Evolutionary conservation across 2,888 invertebrate genomes (phyloP).

Genomic region (Auanema freiburgensis): DNA sequence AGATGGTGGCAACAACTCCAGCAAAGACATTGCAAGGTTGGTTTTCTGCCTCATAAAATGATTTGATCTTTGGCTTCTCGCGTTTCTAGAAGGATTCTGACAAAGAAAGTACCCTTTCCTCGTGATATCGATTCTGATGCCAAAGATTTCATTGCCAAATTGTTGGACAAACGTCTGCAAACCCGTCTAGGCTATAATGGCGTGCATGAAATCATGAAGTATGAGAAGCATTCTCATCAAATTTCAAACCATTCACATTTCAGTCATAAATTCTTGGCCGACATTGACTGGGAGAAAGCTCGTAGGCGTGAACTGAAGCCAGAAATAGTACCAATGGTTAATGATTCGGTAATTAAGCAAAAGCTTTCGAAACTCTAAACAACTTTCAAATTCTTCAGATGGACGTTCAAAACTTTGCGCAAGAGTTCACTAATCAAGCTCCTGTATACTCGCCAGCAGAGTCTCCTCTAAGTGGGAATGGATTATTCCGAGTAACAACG

Average conservation of each 20-base stretch:
- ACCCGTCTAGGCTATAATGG: conserved; percentile 85
- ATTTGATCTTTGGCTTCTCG: not conserved
- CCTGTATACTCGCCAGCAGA: conserved; percentile 89
- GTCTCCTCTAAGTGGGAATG: conserved; percentile 72
- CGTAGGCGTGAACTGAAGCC: conserved; percentile 79
- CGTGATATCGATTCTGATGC: conserved; percentile 76
- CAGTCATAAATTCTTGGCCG: conserved; percentile 65
- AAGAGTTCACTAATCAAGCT: conserved; percentile 90
- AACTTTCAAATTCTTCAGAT: conserved; percentile 68
- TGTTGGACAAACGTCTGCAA: conserved; percentile 86
- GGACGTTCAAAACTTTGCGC: conserved; percentile 93
- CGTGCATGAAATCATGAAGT: conserved; percentile 81
- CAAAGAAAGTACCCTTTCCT: conserved; percentile 86
- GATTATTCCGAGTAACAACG: conserved; percentile 46
- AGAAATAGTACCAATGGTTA: conserved; percentile 78
- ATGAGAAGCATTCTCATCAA: not conserved
- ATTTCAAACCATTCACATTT: not conserved
- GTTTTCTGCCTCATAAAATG: conserved; percentile 14
- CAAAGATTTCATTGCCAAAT: conserved; percentile 78
- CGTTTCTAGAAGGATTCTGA: conserved; percentile 76
- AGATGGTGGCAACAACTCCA: conserved; percentile 88
- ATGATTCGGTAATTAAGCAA: conserved; percentile 3
- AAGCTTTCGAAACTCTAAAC: not conserved
- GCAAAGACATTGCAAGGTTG: conserved; percentile 85
- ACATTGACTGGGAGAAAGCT: conserved; percentile 81